Evolutionary conservation across 2,113 vertebrate genomes (phyloP).

Genomic region (Embiotoca jacksoni): DNA sequence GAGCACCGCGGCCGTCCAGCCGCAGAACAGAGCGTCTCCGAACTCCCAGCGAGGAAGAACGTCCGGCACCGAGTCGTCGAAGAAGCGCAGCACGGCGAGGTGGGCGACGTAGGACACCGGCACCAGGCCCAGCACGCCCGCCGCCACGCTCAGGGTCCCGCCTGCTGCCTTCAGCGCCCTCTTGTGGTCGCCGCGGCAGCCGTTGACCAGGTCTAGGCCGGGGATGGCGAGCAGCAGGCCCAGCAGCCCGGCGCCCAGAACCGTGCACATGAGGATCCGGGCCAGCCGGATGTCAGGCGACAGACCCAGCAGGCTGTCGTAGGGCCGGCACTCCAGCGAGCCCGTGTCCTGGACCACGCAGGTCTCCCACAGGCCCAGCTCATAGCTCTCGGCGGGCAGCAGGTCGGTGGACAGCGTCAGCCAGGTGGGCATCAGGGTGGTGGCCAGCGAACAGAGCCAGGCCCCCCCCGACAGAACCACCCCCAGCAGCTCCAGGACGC

Average conservation of each 20-base stretch:
- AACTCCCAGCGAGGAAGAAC: slow-evolving; percentile 79
- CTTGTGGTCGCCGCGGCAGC: slow-evolving; percentile 68
- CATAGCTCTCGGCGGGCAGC: slow-evolving; percentile 72
- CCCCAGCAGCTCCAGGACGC: slow-evolving; percentile 70
- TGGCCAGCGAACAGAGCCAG: slow-evolving; percentile 76
- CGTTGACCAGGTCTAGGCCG: slow-evolving; percentile 69
- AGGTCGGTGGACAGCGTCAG: slow-evolving; percentile 77
- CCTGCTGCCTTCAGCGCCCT: slow-evolving; percentile 57
- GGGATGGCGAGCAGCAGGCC: slow-evolving; percentile 73
- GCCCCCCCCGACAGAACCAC: slow-evolving; percentile 64
- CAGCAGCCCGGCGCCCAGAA: slow-evolving; percentile 59
- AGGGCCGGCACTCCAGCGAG: slow-evolving; percentile 67
- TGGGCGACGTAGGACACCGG: slow-evolving; percentile 77
- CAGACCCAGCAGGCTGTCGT: slow-evolving; percentile 67
- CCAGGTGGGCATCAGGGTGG: slow-evolving; percentile 79
- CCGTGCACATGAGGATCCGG: slow-evolving; percentile 65
- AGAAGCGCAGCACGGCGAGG: slow-evolving; percentile 65
- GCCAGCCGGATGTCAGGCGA: slow-evolving; percentile 69
- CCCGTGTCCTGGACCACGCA: slow-evolving; percentile 76
- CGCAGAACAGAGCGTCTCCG: slow-evolving; percentile 77
- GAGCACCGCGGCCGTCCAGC: slow-evolving; percentile 77
- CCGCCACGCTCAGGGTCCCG: slow-evolving; percentile 53
- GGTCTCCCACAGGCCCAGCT: slow-evolving; percentile 82
- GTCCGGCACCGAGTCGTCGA: slow-evolving; percentile 66
- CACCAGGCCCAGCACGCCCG: slow-evolving; percentile 67